phyloP scores from a whole-genome alignment of 2,113 vertebrate genomes.

The Caranx melampygus region DNA sequence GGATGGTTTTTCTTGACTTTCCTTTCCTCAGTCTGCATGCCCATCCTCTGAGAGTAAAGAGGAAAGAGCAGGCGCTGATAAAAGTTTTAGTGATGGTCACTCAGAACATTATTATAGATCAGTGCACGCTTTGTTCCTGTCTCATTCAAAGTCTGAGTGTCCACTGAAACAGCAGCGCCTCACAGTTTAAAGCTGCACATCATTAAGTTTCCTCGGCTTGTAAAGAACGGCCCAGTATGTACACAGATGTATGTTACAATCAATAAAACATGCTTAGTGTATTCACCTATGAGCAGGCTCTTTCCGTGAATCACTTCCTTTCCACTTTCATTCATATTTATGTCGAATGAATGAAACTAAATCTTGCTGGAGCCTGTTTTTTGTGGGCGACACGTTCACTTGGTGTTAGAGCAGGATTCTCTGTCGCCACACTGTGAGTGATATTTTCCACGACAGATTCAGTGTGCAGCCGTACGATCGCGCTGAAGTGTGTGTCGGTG shows the following conservation, averaged over 20 bases:
- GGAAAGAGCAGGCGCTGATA: too few relatives aligned
- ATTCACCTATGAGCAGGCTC: neutral
- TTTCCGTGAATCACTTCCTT: neutral
- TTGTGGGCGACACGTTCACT: neutral
- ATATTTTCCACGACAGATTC: neutral
- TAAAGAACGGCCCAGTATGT: neutral
- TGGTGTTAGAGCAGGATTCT: neutral
- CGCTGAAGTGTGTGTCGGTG: constrained; percentile 24
- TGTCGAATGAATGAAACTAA: neutral
- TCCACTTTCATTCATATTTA: neutral
- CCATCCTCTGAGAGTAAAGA: neutral
- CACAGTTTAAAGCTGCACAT: neutral
- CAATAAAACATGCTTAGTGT: neutral
- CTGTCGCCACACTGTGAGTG: neutral
- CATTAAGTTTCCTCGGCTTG: neutral
- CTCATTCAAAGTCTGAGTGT: neutral
- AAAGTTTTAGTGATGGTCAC: neutral
- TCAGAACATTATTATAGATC: neutral
- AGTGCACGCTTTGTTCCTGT: neutral
- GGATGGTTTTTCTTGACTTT: neutral
- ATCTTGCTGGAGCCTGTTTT: neutral
- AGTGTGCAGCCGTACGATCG: constrained; percentile 9
- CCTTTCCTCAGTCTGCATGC: neutral
- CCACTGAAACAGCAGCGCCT: neutral
- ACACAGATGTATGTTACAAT: neutral